Base-by-base conservation (phyloP, 92 coral and sea anemone species). In the Parazoanthus atlanticus region DNA sequence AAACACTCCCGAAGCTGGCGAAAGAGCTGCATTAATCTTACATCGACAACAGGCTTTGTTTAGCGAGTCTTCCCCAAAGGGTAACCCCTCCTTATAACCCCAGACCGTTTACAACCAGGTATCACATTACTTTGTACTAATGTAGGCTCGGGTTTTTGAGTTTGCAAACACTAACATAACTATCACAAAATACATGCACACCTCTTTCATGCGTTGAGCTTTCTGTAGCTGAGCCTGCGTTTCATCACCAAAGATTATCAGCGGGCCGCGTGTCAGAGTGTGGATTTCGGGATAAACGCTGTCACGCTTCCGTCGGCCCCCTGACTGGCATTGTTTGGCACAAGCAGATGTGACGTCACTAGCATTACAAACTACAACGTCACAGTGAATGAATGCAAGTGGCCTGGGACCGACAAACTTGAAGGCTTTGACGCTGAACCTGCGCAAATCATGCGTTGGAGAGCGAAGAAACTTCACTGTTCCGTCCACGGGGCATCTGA, bases 391-490 rank as follows among this genome's bases (percentile, higher is more conserved):
- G 49, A 90, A 86, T 11, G 79, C 93, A 26, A 90, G 69, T 23
- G 90, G 90, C 12, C 79, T 80, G 43, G 84, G 75, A 47, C 90
- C 93, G 32, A 87, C 84, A 75, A 90, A 90, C 88, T 86, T 90
- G 88, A 90, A 90, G 66, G 93, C 93, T 67, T 87, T 76, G 84
- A 90, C 78, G 78, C 90, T 81, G 88, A 90, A 90, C 84, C 93
- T 85, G 74, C 80, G 90, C 15, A 74, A 56, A 38, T 70, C 40
- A 25, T 8, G 40, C 13, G 90, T 47, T 70, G 90, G 88, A 19
- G 89, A 46, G 26, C 58, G 67, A 71, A 64, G 82, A 19, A 64
- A 84, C 46, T 52, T 77, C 26, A 90, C 89, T 0, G 86, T 85
- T 23, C 8, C 31, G 85, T 90, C 92, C 30, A 16, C 76, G 40